Percentiles rank a stretch among this genome's conserved stretches.
phyloP scores from a whole-genome alignment of 2,113 vertebrate genomes.

The Numida meleagris region DNA sequence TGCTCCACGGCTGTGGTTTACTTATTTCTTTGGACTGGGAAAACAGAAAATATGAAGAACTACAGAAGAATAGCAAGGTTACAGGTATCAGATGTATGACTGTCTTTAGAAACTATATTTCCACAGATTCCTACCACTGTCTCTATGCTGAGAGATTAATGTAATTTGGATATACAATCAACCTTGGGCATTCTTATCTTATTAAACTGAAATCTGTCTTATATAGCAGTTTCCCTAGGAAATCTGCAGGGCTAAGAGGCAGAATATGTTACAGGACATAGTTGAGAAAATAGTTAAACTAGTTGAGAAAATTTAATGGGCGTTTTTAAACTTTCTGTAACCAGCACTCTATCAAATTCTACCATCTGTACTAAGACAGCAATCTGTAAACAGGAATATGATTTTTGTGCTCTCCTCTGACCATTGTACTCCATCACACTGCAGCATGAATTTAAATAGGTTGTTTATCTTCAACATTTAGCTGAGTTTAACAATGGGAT shows the following conservation, averaged over 20 bases:
- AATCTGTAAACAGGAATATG: not conserved
- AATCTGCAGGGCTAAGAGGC: not conserved
- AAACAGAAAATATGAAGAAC: not conserved
- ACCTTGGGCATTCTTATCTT: not conserved
- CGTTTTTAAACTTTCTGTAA: not conserved
- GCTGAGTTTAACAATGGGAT: not conserved
- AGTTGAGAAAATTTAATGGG: not conserved
- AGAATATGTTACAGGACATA: not conserved
- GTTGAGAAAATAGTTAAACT: not conserved
- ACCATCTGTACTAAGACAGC: not conserved
- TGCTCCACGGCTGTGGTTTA: not conserved
- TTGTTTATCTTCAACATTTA: not conserved
- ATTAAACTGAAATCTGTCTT: not conserved
- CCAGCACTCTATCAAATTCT: not conserved
- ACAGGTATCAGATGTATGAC: not conserved
- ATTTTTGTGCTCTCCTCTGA: not conserved
- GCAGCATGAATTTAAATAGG: not conserved
- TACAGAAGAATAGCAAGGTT: not conserved
- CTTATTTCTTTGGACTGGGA: not conserved
- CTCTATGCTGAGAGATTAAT: not conserved
- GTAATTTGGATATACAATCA: not conserved
- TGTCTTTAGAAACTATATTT: not conserved
- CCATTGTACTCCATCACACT: not conserved
- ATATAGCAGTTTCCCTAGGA: not conserved
- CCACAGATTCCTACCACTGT: not conserved